Base-by-base conservation (phyloP, 2,113 vertebrate species). In the Hassar affinis region DNA sequence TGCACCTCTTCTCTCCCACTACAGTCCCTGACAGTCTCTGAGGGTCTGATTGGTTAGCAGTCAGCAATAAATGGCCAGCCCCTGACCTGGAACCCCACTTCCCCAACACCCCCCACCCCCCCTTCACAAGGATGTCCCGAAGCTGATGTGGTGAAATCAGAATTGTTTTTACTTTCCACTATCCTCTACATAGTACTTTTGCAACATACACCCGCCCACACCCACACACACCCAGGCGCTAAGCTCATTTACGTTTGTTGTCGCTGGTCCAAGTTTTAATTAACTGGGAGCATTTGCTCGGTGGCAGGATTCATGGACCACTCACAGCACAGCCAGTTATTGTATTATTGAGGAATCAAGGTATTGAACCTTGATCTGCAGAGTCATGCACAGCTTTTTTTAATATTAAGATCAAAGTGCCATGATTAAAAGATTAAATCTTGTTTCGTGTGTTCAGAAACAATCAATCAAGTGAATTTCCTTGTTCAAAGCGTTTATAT, bases 61-160 rank as follows among this genome's bases (percentile, higher is more conserved):
- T 93, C 92, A 91, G 92, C 90, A 88, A 82, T 91, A 91, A 94
- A 90, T 86, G 90, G 85, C 88, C 86, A 88, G 86, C 88, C 89
- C 91, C 89, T 93, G 92, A 94, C 92, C 93, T 47, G 27, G 72
- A 85, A 88, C 81, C 83, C 57, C 38, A 87, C 52, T 87, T 57
- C 49, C 30, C 49, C 83, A 59, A 83, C 81, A n/a, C n/a, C n/a
- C n/a, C n/a, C 82, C 47, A 77, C 72, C 33, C 64, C 87, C 89
- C 83, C 88, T 89, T 89, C 89, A 88, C 91, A 93, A 92, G 89
- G 89, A 90, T 89, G 74, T 89, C 85, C 84, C 80, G 54, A 6
- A 88, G 85, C 89, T 74, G 85, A 89, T 84, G 85, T 77, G 76
- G 80, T 84, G 82, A 85, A 69, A 84, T 49, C n/a, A 66, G 54